These are phyloP conservation scores for Notarius lentiginosus DNA, from an alignment of 2,113 vertebrate genomes.

Conservation along the genomic window DNA sequence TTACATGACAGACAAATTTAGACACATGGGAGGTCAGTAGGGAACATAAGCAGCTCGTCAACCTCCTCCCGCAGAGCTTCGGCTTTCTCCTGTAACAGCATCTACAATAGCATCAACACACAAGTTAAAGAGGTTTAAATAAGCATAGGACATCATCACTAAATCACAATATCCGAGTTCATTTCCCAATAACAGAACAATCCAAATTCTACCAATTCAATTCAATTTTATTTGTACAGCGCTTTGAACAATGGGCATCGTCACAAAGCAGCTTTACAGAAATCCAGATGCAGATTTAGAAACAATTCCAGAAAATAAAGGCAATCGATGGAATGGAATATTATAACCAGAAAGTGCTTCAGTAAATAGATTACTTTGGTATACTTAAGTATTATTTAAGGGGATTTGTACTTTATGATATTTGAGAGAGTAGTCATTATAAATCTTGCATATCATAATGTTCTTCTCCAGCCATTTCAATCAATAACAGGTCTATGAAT, in stretches of 20 bases:
- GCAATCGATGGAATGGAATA: neutral
- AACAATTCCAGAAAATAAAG: neutral
- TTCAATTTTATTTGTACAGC: neutral
- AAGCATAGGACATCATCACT: neutral
- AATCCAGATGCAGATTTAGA: neutral
- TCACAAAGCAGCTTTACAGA: neutral
- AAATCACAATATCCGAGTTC: neutral
- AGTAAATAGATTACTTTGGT: too few relatives aligned
- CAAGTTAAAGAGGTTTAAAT: neutral
- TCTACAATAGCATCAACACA: conserved; percentile 71
- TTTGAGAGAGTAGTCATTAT: neutral
- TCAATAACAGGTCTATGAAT: neutral
- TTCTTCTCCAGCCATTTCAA: neutral
- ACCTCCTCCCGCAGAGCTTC: conserved; percentile 90
- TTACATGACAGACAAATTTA: conserved; percentile 25
- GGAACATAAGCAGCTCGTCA: conserved; percentile 81
- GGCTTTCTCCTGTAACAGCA: conserved; percentile 91
- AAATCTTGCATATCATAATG: neutral
- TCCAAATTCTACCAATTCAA: neutral
- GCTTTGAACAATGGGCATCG: neutral
- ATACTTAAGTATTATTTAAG: neutral
- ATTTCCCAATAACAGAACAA: neutral
- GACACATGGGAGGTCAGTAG: conserved; percentile 73
- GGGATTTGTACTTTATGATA: neutral
- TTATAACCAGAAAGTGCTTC: neutral